Percentiles rank a stretch among this genome's conserved stretches.
Evolutionary conservation across 2,888 invertebrate genomes (phyloP).

Genomic region (Petrolisthes cinctipes): DNA sequence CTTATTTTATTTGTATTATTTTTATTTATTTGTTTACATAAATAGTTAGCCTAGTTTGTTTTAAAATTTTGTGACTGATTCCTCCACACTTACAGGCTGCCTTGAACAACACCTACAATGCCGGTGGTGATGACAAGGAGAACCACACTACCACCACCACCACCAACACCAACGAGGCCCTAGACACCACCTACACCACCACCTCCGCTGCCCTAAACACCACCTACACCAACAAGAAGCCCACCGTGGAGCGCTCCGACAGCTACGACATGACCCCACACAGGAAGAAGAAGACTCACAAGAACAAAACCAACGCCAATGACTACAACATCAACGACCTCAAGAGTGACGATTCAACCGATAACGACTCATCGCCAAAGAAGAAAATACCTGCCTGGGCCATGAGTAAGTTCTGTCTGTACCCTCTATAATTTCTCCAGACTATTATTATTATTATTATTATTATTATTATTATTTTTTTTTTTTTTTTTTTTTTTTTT

Average conservation of each 20-base stretch:
- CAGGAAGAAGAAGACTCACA: slow-evolving; percentile 46
- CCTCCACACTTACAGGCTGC: neutral
- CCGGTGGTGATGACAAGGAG: neutral
- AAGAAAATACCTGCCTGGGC: slow-evolving; percentile 65
- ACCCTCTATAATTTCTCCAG: no score
- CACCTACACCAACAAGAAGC: neutral
- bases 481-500: no score
- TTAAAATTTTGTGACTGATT: no score
- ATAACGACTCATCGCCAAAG: slow-evolving; percentile 66
- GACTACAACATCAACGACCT: slow-evolving; percentile 68
- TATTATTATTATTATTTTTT: no score
- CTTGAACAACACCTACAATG: slow-evolving; percentile 6
- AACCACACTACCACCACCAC: neutral
- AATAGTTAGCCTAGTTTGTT: no score
- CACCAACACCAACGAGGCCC: neutral
- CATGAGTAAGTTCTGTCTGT: slow-evolving; percentile 22
- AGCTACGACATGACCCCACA: slow-evolving; percentile 65
- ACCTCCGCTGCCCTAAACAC: neutral
- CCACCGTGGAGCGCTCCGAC: neutral
- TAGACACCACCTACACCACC: neutral
- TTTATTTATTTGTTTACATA: no score
- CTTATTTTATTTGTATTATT: no score
- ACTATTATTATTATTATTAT: no score
- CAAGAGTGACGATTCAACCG: slow-evolving; percentile 67
- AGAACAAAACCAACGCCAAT: slow-evolving; percentile 43